These are phyloP conservation scores for Hirudinaria manillensis DNA, from an alignment of 2,888 invertebrate species.

Conservation along the genomic window DNA sequence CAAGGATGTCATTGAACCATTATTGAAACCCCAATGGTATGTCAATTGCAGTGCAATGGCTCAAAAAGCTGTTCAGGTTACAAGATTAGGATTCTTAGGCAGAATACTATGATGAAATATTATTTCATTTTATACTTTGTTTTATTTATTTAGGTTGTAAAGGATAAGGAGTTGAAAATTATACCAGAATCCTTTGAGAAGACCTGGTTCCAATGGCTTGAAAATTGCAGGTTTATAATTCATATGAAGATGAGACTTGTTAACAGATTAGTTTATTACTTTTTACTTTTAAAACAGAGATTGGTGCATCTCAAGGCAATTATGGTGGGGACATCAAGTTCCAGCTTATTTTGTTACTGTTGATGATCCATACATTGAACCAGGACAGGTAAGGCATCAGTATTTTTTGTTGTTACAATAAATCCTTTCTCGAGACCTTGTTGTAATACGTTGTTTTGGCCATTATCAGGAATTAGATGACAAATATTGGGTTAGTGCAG, in stretches of 20 bases:
- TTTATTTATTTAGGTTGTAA: conserved; percentile 60
- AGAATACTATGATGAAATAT: background rate
- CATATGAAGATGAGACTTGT: background rate
- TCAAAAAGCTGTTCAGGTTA: conserved; percentile 66
- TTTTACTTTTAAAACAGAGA: conserved; percentile 62
- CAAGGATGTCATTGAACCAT: conserved; percentile 92
- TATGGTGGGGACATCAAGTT: conserved; percentile 99
- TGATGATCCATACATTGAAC: conserved; percentile 52
- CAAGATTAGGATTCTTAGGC: conserved; percentile 9
- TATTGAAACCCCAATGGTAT: conserved; percentile 96
- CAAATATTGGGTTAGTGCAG: conserved; percentile 63
- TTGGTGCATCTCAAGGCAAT: conserved; percentile 94
- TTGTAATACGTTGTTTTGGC: background rate
- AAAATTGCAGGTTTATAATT: conserved; percentile 67
- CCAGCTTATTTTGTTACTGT: conserved; percentile 79
- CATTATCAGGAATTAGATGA: conserved; percentile 44
- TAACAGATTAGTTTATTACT: background rate
- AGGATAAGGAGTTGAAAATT: conserved; percentile 74
- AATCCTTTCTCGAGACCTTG: too few species aligned
- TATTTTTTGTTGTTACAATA: background rate
- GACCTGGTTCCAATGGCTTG: conserved; percentile 93
- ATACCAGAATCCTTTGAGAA: conserved; percentile 84
- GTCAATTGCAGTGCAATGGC: conserved; percentile 84
- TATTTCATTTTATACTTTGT: background rate
- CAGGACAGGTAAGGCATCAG: conserved; percentile 48